Conservation (phyloP, 1,140 invertebrate genomes). For the Drosophila bocki region DNA sequence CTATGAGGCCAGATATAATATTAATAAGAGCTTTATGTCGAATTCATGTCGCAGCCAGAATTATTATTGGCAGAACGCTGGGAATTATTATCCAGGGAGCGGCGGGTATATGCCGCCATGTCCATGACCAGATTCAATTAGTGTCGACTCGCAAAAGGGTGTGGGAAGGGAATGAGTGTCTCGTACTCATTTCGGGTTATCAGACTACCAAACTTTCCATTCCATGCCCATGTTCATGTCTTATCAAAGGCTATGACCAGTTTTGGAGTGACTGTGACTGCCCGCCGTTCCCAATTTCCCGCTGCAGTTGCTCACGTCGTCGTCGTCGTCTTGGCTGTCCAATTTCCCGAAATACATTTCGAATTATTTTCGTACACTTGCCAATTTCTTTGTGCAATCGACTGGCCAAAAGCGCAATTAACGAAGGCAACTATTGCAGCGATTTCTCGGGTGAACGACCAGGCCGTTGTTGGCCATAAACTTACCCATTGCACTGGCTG, state of each 20-base stretch:
- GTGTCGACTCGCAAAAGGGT: conserved; percentile 15
- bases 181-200: conserved; percentile 22
- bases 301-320: conserved; percentile 58
- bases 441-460: conserved; percentile 59
- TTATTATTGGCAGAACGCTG: conserved; percentile 41
- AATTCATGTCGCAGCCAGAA: conserved; percentile 41
- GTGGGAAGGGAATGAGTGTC: conserved; percentile 23
- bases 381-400: conserved; percentile 80
- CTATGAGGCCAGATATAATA: conserved; percentile 24
- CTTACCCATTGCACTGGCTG: conserved; percentile 25
- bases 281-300: conserved; percentile 49
- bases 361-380: conserved; percentile 70
- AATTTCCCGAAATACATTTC: conserved; percentile 67
- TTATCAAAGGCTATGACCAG: conserved; percentile 44
- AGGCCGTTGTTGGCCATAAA: conserved; percentile 40
- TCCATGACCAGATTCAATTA: conserved; percentile 47
- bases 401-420: conserved; percentile 74
- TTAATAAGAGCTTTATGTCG: conserved; percentile 62
- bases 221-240: not conserved
- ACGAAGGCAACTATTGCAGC: conserved; percentile 58
- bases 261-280: conserved; percentile 35
- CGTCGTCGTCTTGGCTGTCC: conserved; percentile 30
- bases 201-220: conserved; percentile 35
- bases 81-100: conserved; percentile 9
- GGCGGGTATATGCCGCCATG: not conserved